Evolutionary conservation across 2,797 vertebrate species (phyloP).

Genomic region (Catamblyrhynchus diadema): DNA sequence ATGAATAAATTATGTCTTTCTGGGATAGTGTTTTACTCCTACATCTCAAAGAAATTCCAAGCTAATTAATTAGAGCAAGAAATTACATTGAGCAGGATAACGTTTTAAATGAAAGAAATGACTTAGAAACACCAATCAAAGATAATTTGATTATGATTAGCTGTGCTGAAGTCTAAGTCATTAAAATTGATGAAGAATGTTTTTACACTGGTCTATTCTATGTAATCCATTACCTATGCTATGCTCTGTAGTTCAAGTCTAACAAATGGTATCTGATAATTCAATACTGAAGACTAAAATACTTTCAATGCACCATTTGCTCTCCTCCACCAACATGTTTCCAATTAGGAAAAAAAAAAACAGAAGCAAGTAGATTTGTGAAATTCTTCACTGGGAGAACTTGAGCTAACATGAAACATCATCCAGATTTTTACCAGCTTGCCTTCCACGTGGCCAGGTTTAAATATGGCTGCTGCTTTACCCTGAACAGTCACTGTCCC

Average conservation of each 20-base stretch:
- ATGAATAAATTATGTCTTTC: conserved; percentile 49
- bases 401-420: conserved; percentile 6
- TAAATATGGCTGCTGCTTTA: conserved; percentile 69
- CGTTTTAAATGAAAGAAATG: conserved; percentile 57
- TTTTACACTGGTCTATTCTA: conserved; percentile 61
- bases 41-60: conserved; percentile 54
- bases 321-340: conserved; percentile 12
- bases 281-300: conserved; percentile 45
- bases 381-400: conserved; percentile 13
- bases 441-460: neutral
- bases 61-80: conserved; percentile 69
- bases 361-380: conserved; percentile 37
- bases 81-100: conserved; percentile 62
- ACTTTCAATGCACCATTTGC: conserved; percentile 46
- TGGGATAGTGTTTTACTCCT: conserved; percentile 24
- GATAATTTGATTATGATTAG: conserved; percentile 61
- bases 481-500: conserved; percentile 56
- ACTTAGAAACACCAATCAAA: conserved; percentile 67
- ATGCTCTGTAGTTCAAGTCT: conserved; percentile 58
- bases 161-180: conserved; percentile 59
- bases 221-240: conserved; percentile 65
- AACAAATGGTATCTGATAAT: conserved; percentile 44
- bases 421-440: conserved; percentile 15
- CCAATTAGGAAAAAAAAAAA: neutral
- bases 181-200: conserved; percentile 62